A percentile compares a stretch with the other conserved stretches of the same genome.
Conservation (phyloP, 2,797 vertebrate species). For the Liasis olivaceus region DNA sequence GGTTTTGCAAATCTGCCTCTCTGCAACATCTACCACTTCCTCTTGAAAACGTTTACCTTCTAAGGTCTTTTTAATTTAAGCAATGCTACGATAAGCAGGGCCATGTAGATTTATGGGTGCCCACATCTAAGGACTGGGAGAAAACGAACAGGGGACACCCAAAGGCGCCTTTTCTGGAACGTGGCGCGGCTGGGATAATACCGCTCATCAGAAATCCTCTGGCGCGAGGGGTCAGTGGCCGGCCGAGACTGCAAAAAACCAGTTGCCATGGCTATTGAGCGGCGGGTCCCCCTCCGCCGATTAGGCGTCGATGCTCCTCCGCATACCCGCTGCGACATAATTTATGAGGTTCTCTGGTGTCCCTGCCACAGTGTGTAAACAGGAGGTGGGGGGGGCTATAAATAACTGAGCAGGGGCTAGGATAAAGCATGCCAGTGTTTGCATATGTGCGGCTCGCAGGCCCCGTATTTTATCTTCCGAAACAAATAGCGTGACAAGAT, state of each 20-base stretch:
- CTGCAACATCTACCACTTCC: not conserved
- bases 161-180: not conserved
- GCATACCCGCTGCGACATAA: not conserved
- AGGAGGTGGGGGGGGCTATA: slow-evolving; percentile 59
- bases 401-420: slow-evolving; percentile 58
- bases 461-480: slow-evolving; percentile 61
- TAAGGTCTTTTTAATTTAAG: not conserved
- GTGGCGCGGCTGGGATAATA: not conserved
- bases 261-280: slow-evolving; percentile 59
- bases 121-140: not conserved
- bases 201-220: slow-evolving; percentile 9
- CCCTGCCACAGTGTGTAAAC: slow-evolving; percentile 49
- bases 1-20: not conserved
- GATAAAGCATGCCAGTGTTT: slow-evolving; percentile 53
- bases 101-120: not conserved
- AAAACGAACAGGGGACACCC: not conserved
- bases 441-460: slow-evolving; percentile 56
- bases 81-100: not conserved
- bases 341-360: slow-evolving; percentile 41
- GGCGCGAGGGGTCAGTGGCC: slow-evolving; percentile 11
- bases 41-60: not conserved
- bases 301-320: slow-evolving; percentile 18
- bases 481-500: slow-evolving; percentile 66
- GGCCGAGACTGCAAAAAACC: not conserved
- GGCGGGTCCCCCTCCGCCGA: slow-evolving; percentile 33